Base-by-base conservation (phyloP, 2,888 invertebrate species). In the Erebia aethiops region DNA sequence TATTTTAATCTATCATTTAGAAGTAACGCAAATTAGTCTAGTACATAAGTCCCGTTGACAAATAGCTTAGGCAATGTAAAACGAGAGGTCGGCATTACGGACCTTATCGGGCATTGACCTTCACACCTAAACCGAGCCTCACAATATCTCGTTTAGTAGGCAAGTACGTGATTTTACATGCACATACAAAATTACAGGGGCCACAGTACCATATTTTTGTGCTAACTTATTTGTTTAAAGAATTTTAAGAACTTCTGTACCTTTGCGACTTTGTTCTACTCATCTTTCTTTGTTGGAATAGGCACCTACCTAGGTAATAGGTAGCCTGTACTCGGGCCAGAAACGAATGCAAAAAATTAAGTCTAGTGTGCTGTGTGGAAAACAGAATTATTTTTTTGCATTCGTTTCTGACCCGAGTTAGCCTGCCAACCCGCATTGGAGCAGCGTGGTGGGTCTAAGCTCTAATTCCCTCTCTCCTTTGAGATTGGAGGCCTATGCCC, bases 91-190 rank as follows among this genome's bases (percentile, higher is more conserved):
- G 88, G 81, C 83, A 83, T 84, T 84, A 84, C 86, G 81, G 87
- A 86, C 87, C 90, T 92, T 92, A 92, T 92, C 92, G 91, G 92
- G 89, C 92, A 91, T 88, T 87, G 89, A 92, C 91, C 92, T 91
- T 91, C 88, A 85, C 90, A 91, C 91, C 91, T 92, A 90, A 88
- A 89, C 86, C 77, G 91, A 89, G 92, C 91, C 92, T 87, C 91
- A 85, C 88, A 35, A 35, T 35, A 91, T 90, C 49, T 62, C 62
- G 18, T n/a, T 46, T 18, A 60, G 60, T 61, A 61, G n/a, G 43
- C 21, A 58, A 14, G 58, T 41, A 46, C 46, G 46, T 46, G 46
- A 61, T 43, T 61, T 61, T 60, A 49, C 49, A 62, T 62, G 62
- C 49, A 49, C 91, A 88, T 88, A 84, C 81, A 82, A 35, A 52